These are phyloP conservation scores for Phylloscopus collybita DNA, from an alignment of 2,797 vertebrate genomes.

Conservation along the genomic window DNA sequence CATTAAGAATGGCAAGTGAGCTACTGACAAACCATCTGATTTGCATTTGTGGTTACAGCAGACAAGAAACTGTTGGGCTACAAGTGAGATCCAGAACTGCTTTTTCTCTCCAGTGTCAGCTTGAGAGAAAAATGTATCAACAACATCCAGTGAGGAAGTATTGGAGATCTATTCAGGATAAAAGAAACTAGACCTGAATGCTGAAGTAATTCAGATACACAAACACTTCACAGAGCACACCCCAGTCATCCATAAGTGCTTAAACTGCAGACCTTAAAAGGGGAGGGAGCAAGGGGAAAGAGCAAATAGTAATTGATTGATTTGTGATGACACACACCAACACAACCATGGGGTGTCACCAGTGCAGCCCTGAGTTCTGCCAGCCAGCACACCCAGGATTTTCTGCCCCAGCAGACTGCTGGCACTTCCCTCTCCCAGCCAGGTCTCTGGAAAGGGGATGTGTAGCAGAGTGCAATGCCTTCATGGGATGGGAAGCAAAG, in stretches of 20 bases:
- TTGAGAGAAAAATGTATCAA: background rate
- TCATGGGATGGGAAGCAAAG: background rate
- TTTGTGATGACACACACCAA: background rate
- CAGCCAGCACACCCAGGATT: background rate
- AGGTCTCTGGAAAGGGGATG: background rate
- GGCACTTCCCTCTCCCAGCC: background rate
- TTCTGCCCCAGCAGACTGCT: background rate
- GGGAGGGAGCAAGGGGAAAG: accelerated
- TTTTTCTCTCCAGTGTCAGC: background rate
- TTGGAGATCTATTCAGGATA: background rate
- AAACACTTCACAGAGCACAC: background rate
- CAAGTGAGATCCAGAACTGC: background rate
- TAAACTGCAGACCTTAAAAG: background rate
- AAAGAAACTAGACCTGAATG: background rate
- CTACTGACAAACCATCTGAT: constrained; percentile 6
- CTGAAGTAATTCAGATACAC: background rate
- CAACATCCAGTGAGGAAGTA: background rate
- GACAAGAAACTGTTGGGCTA: background rate
- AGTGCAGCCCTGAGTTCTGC: background rate
- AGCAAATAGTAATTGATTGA: background rate
- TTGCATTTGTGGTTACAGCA: background rate
- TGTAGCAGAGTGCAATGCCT: background rate
- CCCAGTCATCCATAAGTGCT: background rate
- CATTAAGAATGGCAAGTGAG: constrained; percentile 22
- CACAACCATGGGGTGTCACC: background rate